These are phyloP conservation scores for Chaetophractus vellerosus DNA, from an alignment of 2,797 vertebrate species.

Conservation along the genomic window DNA sequence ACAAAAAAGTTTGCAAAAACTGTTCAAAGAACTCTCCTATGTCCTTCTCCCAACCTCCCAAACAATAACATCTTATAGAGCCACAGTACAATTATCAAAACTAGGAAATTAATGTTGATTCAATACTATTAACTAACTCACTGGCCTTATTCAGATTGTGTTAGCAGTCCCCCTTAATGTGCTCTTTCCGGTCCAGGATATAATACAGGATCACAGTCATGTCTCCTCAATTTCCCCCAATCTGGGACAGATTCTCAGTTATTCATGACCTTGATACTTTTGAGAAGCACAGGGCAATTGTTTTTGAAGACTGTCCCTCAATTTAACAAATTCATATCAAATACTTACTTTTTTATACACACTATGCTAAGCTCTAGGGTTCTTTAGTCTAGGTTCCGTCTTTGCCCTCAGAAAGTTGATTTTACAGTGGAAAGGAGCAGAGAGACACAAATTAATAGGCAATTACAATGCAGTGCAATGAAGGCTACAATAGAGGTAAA, in stretches of 20 bases:
- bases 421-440: background rate
- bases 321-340: background rate
- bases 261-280: constrained; percentile 5
- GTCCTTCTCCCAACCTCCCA: background rate
- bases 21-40: constrained; percentile 42
- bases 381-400: background rate
- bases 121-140: constrained; percentile 15
- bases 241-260: constrained; percentile 27
- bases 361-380: background rate
- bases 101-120: constrained; percentile 34
- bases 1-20: constrained; percentile 45
- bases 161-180: background rate
- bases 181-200: background rate
- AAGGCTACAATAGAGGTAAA: background rate
- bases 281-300: background rate
- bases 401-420: constrained; percentile 18
- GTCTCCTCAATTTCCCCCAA: background rate
- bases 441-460: background rate
- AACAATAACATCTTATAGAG: constrained; percentile 50
- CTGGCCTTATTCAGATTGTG: background rate
- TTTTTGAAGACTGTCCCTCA: constrained; percentile 38
- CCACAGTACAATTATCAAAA: background rate
- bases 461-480: background rate
- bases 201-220: background rate
- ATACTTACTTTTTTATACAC: background rate